Base-by-base conservation (phyloP, 2,113 vertebrate species). In the Benthochromis sp. region DNA sequence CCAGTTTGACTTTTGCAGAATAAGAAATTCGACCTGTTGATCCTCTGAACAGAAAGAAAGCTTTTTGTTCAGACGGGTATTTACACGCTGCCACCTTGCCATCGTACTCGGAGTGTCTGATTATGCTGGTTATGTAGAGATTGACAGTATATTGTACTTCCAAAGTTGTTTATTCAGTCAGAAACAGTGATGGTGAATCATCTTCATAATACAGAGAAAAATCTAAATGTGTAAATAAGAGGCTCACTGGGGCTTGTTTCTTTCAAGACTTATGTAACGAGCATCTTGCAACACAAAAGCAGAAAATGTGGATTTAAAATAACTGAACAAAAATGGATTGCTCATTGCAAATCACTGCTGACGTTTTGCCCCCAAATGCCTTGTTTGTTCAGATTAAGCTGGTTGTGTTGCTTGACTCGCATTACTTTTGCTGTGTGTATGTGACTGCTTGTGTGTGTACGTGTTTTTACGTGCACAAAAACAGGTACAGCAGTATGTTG, bases 311-410 rank as follows among this genome's bases (percentile, higher is more conserved):
- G 59, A 80, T 90, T 88, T 86, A 29, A 83, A 52, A 36, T 84
- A 80, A 45, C 13, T 50, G 52, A 79, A 36, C 43, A 38, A 84
- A 52, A 76, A 89, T n/a, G 9, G 19, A 66, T 85, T 80, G 71
- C 85, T 86, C 66, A 24, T 11, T 88, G 78, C 90, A 84, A 90
- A 91, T 88, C 79, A 19, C 36, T 88, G 76, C 86, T 92, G 90
- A 89, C 91, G 86, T 57, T 52, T 81, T 52, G 69, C n/a, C 86
- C 84, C 57, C 54, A 86, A 53, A 81, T 88, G 85, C 82, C 76
- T 69, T 89, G 78, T 91, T 87, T 89, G 78, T 85, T 71, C 43
- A 63, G 69, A 88, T 87, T 82, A 61, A 85, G 80, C 29, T 50
- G 78, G 63, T 87, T 86, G 34, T 29, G 63, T 34, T 82, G 40